Evolutionary conservation across 2,797 vertebrate genomes (phyloP).

Genomic region (Silurus aristotelis): DNA sequence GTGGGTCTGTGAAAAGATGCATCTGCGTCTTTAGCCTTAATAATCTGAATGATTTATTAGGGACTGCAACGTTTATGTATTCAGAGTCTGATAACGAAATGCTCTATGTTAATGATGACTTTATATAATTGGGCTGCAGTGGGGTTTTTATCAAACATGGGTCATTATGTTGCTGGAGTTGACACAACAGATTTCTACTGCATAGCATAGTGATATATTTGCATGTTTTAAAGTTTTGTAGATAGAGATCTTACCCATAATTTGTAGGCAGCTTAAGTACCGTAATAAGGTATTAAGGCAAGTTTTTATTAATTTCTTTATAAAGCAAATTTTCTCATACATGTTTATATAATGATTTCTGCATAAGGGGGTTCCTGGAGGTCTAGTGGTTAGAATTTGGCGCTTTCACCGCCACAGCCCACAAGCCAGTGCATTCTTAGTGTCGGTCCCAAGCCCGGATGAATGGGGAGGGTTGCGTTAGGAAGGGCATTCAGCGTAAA

Average conservation of each 20-base stretch:
- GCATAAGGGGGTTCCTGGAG: neutral
- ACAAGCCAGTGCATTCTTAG: too few species aligned
- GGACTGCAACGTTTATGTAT: neutral
- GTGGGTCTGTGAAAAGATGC: neutral
- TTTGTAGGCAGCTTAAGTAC: neutral
- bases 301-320: neutral
- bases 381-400: too few species aligned
- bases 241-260: neutral
- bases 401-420: too few species aligned
- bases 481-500: too few species aligned
- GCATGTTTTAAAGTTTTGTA: neutral
- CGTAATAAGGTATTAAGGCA: neutral
- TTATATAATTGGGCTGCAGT: neutral
- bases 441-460: too few species aligned
- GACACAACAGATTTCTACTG: neutral
- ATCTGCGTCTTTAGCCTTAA: neutral
- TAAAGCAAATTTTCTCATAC: neutral
- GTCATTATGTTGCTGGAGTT: neutral
- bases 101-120: neutral
- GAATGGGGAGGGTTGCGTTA: too few species aligned
- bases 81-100: neutral
- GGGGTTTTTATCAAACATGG: neutral
- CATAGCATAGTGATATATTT: neutral
- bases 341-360: neutral
- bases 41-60: constrained; percentile 3